phyloP scores from a whole-genome alignment of 2,797 vertebrate species.

The Neostethus bicornis region DNA sequence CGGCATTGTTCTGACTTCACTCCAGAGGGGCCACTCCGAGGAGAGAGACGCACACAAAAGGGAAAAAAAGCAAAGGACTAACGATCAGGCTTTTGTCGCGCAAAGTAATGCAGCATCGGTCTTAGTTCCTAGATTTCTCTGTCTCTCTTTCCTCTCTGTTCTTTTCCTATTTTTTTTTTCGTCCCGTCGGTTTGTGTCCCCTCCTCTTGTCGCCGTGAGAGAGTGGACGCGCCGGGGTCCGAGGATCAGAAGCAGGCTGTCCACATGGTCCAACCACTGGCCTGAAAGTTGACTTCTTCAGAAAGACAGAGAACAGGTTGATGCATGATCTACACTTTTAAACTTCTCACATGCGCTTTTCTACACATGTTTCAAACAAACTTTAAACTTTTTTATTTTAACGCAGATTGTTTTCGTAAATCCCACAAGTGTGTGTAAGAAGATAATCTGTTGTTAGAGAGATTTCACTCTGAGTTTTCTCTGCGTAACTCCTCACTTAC shows the following conservation, averaged over 20 bases:
- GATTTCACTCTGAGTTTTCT: constrained; percentile 17
- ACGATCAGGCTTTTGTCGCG: constrained; percentile 74
- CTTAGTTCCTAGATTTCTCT: constrained; percentile 71
- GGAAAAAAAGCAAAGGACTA: constrained; percentile 77
- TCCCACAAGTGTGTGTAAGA: constrained; percentile 22
- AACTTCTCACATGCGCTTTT: constrained; percentile 35
- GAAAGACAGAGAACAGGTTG: constrained; percentile 85
- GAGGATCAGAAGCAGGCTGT: constrained; percentile 80
- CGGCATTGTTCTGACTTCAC: constrained; percentile 83
- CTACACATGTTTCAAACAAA: not conserved
- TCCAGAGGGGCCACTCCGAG: constrained; percentile 80
- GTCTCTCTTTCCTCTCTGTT: constrained; percentile 56
- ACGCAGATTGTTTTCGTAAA: constrained; percentile 44
- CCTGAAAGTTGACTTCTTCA: constrained; percentile 87
- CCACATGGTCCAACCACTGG: constrained; percentile 86
- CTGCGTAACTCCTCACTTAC: constrained; percentile 16
- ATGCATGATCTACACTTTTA: constrained; percentile 72
- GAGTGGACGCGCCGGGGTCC: constrained; percentile 78
- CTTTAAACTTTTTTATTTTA: constrained; percentile 38
- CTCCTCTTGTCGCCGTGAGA: constrained; percentile 70
- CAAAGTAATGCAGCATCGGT: constrained; percentile 77
- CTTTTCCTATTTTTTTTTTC: constrained; percentile 43
- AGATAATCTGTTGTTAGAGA: constrained; percentile 1
- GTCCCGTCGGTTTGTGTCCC: constrained; percentile 67
- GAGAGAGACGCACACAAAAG: constrained; percentile 77